Conservation (phyloP, 2,797 vertebrate genomes). For the Lutjanus campechanus region DNA sequence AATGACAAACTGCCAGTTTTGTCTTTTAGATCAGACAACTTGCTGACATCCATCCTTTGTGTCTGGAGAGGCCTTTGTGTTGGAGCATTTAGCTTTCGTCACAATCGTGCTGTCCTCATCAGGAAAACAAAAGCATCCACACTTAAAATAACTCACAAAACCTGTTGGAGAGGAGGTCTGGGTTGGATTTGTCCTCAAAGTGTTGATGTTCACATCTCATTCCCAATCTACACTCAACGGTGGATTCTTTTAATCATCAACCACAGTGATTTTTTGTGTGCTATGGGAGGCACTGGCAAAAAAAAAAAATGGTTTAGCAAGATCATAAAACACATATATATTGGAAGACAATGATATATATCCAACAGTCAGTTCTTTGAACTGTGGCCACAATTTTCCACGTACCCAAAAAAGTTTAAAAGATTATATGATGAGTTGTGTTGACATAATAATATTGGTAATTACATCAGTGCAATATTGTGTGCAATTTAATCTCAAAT, state of each 20-base stretch:
- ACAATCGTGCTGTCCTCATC: background rate
- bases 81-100: slow-evolving; percentile 30
- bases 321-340: background rate
- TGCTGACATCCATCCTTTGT: slow-evolving; percentile 22
- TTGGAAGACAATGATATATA: background rate
- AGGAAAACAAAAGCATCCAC: background rate
- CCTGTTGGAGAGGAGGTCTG: background rate
- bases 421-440: too few relatives aligned
- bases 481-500: too few relatives aligned
- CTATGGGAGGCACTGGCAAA: background rate
- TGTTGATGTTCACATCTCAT: background rate
- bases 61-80: slow-evolving; percentile 18
- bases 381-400: too few relatives aligned
- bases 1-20: background rate
- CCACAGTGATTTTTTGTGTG: background rate
- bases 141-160: background rate
- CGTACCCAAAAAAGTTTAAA: background rate
- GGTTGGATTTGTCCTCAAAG: background rate
- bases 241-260: slow-evolving; percentile 8
- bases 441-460: too few relatives aligned
- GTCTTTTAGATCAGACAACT: background rate
- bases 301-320: background rate
- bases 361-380: too few relatives aligned
- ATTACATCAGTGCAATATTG: too few relatives aligned
- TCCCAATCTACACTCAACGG: background rate